phyloP scores from a whole-genome alignment of 2,888 invertebrate species.

The Leptinotarsa peninsularis region DNA sequence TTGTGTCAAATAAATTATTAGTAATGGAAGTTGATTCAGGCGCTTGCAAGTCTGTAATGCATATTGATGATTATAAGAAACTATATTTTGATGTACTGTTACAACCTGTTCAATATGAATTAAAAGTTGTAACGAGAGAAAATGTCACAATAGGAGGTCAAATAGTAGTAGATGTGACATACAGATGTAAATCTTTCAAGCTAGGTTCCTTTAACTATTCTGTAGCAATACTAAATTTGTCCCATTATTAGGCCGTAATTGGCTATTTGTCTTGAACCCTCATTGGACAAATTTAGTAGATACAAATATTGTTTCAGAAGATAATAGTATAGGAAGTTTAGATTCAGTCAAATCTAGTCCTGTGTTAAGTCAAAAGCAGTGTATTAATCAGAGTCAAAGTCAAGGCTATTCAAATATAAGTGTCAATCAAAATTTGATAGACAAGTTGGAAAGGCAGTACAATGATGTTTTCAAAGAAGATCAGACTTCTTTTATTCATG shows the following conservation, averaged over 20 bases:
- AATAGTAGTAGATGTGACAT: constrained; percentile 17
- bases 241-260: constrained; percentile 6
- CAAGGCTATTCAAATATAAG: not conserved
- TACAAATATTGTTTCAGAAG: constrained; percentile 1
- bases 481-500: constrained; percentile 19
- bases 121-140: constrained; percentile 23
- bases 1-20: constrained; percentile 17
- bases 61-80: constrained; percentile 16
- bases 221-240: constrained; percentile 1
- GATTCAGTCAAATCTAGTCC: not conserved
- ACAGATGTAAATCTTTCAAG: not conserved
- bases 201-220: too few species aligned
- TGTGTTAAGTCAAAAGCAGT: not conserved
- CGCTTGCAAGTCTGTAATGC: constrained; percentile 19
- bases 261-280: constrained; percentile 11
- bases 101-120: constrained; percentile 16
- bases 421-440: not conserved
- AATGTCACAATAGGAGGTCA: constrained; percentile 23
- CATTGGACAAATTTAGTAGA: constrained; percentile 5
- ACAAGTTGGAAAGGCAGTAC: not conserved
- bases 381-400: not conserved
- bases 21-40: constrained; percentile 30
- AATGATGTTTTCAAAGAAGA: constrained; percentile 6
- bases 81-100: constrained; percentile 17
- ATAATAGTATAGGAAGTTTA: not conserved